Evolutionary conservation across 2,888 invertebrate genomes (phyloP), one percentile per base, ranked within the genome.

Genomic region (Campopleginae sp.): DNA sequence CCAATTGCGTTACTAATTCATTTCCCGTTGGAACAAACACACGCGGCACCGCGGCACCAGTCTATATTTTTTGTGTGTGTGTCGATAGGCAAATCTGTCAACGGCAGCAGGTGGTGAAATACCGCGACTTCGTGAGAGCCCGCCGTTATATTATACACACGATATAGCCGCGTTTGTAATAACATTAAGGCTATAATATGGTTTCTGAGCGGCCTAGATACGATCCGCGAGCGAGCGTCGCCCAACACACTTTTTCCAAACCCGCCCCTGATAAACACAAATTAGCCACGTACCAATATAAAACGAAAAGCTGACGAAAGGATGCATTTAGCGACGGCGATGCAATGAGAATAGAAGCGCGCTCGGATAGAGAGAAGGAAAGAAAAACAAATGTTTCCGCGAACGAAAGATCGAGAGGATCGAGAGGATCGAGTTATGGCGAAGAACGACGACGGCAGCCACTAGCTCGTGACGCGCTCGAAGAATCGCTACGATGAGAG

Each of bases 121-220:
- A 68, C 58, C 58, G 85, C n/a, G n/a, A n/a, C n/a, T n/a, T 86
- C 84, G 88, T 85, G 86, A 82, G 72, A 80, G n/a, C n/a, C n/a
- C n/a, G n/a, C n/a, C n/a, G n/a, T n/a, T n/a, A n/a, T n/a, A n/a
- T n/a, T n/a, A n/a, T n/a, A n/a, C n/a, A n/a, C n/a, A n/a, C n/a
- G n/a, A n/a, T 71, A 86, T 44, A 70, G 71, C 42, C 58, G 65
- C 65, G 65, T 84, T 75, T 83, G 76, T 91, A 92, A 91, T 89
- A 85, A 79, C 85, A 90, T 92, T 91, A 92, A 61, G 65, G 87
- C 82, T 82, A 78, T 84, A 82, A 66, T 91, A 91, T 77, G 92
- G 91, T 89, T 91, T 91, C 91, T 87, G 87, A 90, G 89, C 88
- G 86, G 89, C 86, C 88, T 89, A 89, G 87, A 91, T 91, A 83